Evolutionary conservation across 2,113 vertebrate species (phyloP).

Genomic region (Cephalophus harveyi): DNA sequence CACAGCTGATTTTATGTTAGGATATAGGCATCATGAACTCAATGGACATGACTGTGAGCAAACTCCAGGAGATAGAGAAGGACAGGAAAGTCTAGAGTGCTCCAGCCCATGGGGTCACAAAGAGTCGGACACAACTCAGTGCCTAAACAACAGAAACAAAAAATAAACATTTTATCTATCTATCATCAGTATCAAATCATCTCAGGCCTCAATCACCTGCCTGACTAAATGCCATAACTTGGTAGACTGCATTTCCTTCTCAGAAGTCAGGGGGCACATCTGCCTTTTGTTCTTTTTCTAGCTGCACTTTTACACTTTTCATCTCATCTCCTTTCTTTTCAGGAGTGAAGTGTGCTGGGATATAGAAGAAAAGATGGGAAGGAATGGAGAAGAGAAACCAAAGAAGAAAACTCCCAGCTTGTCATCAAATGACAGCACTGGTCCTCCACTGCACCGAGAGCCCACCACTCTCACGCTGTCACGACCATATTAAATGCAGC

Average conservation of each 20-base stretch:
- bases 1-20: not conserved
- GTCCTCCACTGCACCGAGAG: not conserved
- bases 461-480: not conserved
- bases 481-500: not conserved
- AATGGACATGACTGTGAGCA: not conserved
- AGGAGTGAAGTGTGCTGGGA: not conserved
- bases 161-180: not conserved
- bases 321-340: not conserved
- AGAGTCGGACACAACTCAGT: not conserved
- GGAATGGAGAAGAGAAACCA: not conserved
- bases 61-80: not conserved
- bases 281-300: not conserved
- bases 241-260: not conserved
- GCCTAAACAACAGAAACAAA: not conserved
- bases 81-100: not conserved
- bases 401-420: not conserved
- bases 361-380: not conserved
- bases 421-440: not conserved
- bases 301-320: not conserved
- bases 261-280: not conserved
- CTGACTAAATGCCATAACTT: not conserved
- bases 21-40: not conserved
- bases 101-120: not conserved
- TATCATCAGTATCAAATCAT: not conserved
- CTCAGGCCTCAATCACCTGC: not conserved